Evolutionary conservation across 2,113 vertebrate species (phyloP).

Genomic region (Dolichotis patagonum): DNA sequence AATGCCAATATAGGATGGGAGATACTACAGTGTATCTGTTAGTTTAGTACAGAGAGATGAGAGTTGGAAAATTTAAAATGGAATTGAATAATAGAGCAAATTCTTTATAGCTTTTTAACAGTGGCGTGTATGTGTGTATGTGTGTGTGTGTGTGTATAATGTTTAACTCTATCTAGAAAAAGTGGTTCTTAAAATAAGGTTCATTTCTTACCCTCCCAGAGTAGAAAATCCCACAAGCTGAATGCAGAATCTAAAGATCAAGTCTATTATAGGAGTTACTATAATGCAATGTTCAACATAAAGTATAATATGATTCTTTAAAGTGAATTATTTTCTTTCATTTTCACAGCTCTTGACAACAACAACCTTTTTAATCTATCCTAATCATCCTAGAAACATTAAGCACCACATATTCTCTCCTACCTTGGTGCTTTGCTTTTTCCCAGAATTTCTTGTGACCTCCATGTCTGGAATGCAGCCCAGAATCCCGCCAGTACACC

Average conservation of each 20-base stretch:
- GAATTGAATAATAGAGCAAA: background rate
- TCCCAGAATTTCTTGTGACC: background rate
- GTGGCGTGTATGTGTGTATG: background rate
- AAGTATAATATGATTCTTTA: background rate
- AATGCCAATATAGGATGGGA: background rate
- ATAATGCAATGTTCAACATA: slow-evolving; percentile 6
- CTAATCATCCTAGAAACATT: slow-evolving; percentile 61
- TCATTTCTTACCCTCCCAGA: background rate
- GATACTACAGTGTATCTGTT: background rate
- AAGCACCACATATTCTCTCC: background rate
- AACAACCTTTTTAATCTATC: slow-evolving; percentile 14
- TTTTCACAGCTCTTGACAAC: slow-evolving; percentile 55
- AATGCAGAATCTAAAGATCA: background rate
- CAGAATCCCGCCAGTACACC: background rate
- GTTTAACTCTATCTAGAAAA: background rate
- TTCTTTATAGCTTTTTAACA: background rate
- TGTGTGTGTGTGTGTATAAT: background rate
- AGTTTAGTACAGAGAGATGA: background rate
- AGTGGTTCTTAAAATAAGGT: background rate
- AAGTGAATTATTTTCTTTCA: slow-evolving; percentile 51
- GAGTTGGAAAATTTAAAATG: background rate
- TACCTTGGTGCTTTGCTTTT: background rate
- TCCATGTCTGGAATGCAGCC: background rate
- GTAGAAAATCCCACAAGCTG: background rate
- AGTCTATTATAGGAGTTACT: background rate